Percentiles rank a stretch among this genome's conserved stretches.
phyloP scores from a whole-genome alignment of 2,113 vertebrate genomes.

The Bombycilla garrulus region DNA sequence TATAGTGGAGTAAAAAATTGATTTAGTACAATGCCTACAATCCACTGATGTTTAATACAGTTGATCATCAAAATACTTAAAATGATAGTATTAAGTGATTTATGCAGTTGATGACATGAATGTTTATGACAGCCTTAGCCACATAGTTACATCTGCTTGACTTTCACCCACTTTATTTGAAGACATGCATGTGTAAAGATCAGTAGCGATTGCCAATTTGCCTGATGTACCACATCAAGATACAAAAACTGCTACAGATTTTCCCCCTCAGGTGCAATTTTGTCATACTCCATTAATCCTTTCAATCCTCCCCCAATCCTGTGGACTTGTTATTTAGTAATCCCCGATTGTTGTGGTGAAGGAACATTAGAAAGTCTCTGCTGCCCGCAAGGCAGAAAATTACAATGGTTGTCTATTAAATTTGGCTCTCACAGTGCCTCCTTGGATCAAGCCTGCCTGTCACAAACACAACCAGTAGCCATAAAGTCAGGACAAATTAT shows the following conservation, averaged over 20 bases:
- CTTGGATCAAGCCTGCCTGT: conserved; percentile 61
- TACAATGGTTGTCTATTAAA: conserved; percentile 72
- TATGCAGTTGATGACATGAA: conserved; percentile 50
- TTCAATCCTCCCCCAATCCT: conserved; percentile 75
- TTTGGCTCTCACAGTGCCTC: conserved; percentile 40
- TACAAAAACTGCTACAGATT: conserved; percentile 79
- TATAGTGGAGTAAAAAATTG: conserved; percentile 9
- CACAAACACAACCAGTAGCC: conserved; percentile 52
- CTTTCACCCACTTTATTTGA: conserved; percentile 52
- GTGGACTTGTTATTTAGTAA: conserved; percentile 74
- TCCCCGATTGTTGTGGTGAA: conserved; percentile 81
- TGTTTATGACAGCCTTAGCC: conserved; percentile 42
- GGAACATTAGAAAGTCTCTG: conserved; percentile 81
- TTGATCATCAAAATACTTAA: conserved; percentile 27
- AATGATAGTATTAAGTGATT: conserved; percentile 32
- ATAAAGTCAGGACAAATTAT: conserved; percentile 62
- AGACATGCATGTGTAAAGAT: conserved; percentile 59
- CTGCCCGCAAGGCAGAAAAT: conserved; percentile 78
- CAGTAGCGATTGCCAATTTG: conserved; percentile 58
- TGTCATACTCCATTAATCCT: conserved; percentile 88
- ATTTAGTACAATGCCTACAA: neutral
- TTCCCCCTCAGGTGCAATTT: conserved; percentile 81
- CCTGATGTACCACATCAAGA: conserved; percentile 50
- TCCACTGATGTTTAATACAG: neutral
- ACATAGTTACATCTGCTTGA: conserved; percentile 23